Percentiles rank a stretch among this genome's conserved stretches.
These are phyloP conservation scores for Sprattus sprattus DNA, from an alignment of 2,113 vertebrate species.

Conservation along the genomic window DNA sequence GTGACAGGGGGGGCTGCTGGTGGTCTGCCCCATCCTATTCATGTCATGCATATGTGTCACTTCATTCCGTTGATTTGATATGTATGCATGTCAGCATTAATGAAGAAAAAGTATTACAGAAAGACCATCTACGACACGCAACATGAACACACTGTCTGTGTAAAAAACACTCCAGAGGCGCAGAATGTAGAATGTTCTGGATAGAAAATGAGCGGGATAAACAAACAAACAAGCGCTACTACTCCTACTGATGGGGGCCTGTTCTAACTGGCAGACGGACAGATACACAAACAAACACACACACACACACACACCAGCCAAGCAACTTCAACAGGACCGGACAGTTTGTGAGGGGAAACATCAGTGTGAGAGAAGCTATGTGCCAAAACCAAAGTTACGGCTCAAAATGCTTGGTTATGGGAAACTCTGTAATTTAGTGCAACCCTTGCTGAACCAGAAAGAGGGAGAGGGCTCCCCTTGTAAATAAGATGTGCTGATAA, in stretches of 20 bases:
- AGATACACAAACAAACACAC: background rate
- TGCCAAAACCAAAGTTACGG: background rate
- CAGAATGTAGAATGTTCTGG: background rate
- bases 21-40: background rate
- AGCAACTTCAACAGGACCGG: background rate
- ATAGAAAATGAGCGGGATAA: background rate
- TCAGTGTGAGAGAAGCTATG: background rate
- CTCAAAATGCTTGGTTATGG: background rate
- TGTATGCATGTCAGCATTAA: background rate
- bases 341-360: background rate
- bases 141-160: background rate
- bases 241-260: background rate
- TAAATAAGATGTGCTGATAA: background rate
- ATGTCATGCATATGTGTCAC: background rate
- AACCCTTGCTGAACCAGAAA: background rate
- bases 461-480: background rate
- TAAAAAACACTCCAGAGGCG: background rate
- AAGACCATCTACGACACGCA: background rate
- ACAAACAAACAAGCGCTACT: constrained; percentile 38
- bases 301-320: background rate
- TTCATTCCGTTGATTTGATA: background rate
- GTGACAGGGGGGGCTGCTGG: constrained; percentile 11
- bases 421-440: background rate
- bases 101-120: background rate
- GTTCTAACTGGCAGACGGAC: constrained; percentile 42